phyloP scores from a whole-genome alignment of 53 echinoderm and acorn worm species.

The Paracentrotus lividus region DNA sequence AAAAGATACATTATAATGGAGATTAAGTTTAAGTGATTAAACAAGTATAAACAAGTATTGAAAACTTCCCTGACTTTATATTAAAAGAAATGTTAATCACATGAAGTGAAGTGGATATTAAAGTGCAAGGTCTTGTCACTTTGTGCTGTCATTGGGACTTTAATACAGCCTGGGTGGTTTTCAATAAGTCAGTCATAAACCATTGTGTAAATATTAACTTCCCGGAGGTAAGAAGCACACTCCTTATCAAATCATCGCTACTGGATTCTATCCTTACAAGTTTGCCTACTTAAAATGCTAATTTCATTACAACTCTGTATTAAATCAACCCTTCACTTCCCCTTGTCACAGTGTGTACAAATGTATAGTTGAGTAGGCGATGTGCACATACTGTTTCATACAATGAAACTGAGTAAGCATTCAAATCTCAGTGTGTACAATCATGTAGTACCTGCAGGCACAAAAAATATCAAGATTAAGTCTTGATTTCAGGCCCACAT shows the following conservation, averaged over 20 bases:
- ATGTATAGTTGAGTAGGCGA: too few species aligned
- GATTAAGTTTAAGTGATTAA: too few species aligned
- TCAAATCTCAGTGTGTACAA: too few species aligned
- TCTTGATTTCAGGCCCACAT: too few species aligned
- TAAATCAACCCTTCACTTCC: neutral
- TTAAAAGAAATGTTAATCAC: too few species aligned
- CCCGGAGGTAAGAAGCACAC: neutral
- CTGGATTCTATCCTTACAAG: neutral
- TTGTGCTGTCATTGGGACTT: neutral
- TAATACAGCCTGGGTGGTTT: neutral
- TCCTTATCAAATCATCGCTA: constrained; percentile 32
- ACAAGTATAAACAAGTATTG: too few species aligned
- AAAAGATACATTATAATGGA: neutral
- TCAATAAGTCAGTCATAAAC: constrained; percentile 36
- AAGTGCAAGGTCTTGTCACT: neutral
- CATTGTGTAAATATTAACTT: constrained; percentile 15
- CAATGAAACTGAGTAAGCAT: too few species aligned
- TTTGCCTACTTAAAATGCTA: constrained; percentile 49
- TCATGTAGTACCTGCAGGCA: too few species aligned
- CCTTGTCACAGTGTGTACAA: neutral
- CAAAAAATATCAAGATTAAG: too few species aligned
- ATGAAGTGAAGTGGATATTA: neutral
- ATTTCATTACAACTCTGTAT: constrained; percentile 45
- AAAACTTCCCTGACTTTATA: too few species aligned
- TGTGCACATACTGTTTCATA: too few species aligned